phyloP scores from a whole-genome alignment of 1,140 invertebrate genomes.

The Penaeus vannamei region DNA sequence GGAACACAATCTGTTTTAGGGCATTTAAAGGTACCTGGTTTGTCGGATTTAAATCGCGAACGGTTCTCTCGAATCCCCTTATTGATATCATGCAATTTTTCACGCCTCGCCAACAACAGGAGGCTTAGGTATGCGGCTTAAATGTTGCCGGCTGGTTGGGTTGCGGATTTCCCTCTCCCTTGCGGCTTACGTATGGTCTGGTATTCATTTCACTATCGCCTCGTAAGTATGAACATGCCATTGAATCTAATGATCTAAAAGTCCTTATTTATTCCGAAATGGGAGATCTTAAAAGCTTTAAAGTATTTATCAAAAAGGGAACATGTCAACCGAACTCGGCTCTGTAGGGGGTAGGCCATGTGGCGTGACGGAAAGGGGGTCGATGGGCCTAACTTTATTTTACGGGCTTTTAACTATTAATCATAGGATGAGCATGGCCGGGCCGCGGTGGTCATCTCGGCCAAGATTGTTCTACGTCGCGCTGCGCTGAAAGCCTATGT shows the following conservation, averaged over 20 bases:
- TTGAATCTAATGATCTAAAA: no score
- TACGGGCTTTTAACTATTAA: conserved; percentile 61
- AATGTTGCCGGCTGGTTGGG: not conserved
- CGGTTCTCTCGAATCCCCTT: conserved; percentile 53
- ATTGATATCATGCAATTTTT: conserved; percentile 65
- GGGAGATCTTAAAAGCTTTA: not conserved
- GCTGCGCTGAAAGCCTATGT: conserved; percentile 33
- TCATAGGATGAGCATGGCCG: conserved; percentile 46
- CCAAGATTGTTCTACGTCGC: conserved; percentile 32
- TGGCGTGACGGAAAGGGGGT: conserved; percentile 42
- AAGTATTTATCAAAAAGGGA: not conserved
- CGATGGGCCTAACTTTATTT: conserved; percentile 57
- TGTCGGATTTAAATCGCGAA: conserved; percentile 51
- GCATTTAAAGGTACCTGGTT: conserved; percentile 51
- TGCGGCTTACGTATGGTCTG: no score
- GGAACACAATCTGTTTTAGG: conserved; percentile 3
- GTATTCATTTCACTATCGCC: not conserved
- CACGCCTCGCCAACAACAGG: conserved; percentile 53
- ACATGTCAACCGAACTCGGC: not conserved
- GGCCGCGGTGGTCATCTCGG: conserved; percentile 48
- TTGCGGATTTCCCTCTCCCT: no score
- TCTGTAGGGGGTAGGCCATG: conserved; percentile 29
- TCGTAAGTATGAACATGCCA: not conserved
- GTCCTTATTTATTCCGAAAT: no score
- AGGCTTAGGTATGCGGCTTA: conserved; percentile 46